Evolutionary conservation across 2,797 vertebrate species (phyloP).

Genomic region (Dryobates pubescens): DNA sequence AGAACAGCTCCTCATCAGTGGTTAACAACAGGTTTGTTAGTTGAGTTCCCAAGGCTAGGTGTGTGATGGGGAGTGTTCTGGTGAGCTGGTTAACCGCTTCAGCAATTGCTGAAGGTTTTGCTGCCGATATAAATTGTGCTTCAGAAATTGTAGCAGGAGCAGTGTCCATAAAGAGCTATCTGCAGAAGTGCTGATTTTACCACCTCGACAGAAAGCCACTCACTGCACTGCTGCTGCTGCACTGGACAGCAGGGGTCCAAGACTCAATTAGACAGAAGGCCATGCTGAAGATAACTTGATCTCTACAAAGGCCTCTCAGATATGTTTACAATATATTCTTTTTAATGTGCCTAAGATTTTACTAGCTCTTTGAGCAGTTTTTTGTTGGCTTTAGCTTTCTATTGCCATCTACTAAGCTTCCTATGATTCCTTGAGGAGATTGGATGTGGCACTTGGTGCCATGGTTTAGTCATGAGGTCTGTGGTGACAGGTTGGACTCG

Average conservation of each 20-base stretch:
- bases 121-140: slow-evolving; percentile 8
- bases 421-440: neutral
- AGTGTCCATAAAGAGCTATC: slow-evolving; percentile 32
- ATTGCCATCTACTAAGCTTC: neutral
- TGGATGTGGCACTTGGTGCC: too few species aligned
- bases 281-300: neutral
- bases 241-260: neutral
- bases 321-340: neutral
- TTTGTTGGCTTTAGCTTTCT: slow-evolving; percentile 21
- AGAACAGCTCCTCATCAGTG: slow-evolving; percentile 39
- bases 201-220: neutral
- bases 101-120: slow-evolving; percentile 45
- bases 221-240: too few species aligned
- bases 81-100: slow-evolving; percentile 23
- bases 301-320: neutral
- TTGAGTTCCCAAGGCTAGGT: slow-evolving; percentile 58
- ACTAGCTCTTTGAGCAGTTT: neutral
- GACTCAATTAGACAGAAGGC: slow-evolving; percentile 22
- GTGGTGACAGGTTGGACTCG: too few species aligned
- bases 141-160: slow-evolving; percentile 27
- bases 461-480: too few species aligned
- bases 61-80: slow-evolving; percentile 17
- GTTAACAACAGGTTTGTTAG: slow-evolving; percentile 63
- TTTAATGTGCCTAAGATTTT: neutral
- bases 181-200: neutral